phyloP scores from a whole-genome alignment of 2,888 invertebrate species.

The Cosmopolites sordidus region DNA sequence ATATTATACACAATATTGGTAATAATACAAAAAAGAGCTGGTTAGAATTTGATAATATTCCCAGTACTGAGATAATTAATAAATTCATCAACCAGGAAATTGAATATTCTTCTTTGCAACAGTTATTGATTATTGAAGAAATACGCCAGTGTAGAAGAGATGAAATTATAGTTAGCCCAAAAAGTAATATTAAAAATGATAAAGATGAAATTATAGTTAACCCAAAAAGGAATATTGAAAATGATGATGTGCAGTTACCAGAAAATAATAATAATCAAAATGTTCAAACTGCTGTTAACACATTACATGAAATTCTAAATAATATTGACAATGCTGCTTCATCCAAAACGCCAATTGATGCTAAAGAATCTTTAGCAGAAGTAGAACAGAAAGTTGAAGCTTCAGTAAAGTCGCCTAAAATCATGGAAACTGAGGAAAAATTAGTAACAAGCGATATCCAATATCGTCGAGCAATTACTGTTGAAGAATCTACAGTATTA shows the following conservation, averaged over 20 bases:
- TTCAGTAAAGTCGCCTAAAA: not conserved
- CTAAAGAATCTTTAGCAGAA: not conserved
- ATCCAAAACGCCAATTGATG: not conserved
- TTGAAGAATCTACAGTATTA: conserved; percentile 35
- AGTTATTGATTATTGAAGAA: not conserved
- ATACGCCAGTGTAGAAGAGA: too few relatives aligned
- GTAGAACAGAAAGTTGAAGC: too few relatives aligned
- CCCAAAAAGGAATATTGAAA: conserved; percentile 3
- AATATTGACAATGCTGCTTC: too few relatives aligned
- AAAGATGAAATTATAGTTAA: too few relatives aligned
- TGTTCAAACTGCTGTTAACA: too few relatives aligned
- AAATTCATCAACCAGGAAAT: conserved; percentile 31
- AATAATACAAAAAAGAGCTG: conserved; percentile 19
- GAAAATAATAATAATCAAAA: too few relatives aligned
- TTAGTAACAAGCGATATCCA: conserved; percentile 27
- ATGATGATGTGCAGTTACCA: not conserved
- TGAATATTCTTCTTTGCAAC: conserved; percentile 24
- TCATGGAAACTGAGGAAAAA: not conserved
- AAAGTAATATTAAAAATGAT: too few relatives aligned
- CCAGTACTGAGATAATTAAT: conserved; percentile 26
- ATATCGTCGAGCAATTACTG: conserved; percentile 32
- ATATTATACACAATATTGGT: conserved; percentile 39
- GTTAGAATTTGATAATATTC: conserved; percentile 5
- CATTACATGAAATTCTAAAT: too few relatives aligned
- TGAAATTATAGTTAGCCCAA: too few relatives aligned